Base-by-base conservation (phyloP, 1,140 invertebrate species). In the Geopemphigus sp. region DNA sequence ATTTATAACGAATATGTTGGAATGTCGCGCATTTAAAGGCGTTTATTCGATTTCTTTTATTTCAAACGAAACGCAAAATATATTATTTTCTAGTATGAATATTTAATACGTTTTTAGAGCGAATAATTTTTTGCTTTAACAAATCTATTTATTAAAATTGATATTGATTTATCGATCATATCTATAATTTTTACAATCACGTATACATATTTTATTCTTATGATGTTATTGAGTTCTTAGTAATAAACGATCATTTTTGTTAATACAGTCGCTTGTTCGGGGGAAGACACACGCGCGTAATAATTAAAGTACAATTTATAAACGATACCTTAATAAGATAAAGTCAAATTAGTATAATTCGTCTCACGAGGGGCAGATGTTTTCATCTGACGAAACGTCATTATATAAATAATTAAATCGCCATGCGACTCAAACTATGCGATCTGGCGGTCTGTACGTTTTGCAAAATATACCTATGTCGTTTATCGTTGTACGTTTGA, bases 311-410 rank as follows among this genome's bases (percentile, higher is more conserved):
- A 50, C 14, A 50, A 50, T 50, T 50, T 50, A 50, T 53, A 26
- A 70, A 2, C 53, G 15, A 47, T 45, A 68, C 8, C 19, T 70
- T 70, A 53, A 70, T 15, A 0, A 1, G 22, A 32, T 70, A 26
- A 32, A 70, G 47, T 50, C 66, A 53, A 70, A 70, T 70, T 19
- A 53, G 17, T 10, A 45, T 19, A 70, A 70, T 70, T 53, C 50
- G 22, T 4, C n/a, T 0, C 15, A 19, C 1, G 39, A 5, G 5
- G 24, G 12, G 15, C 5, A 45, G 17, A 50, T 19, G 17, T 70
- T 45, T 70, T 70, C 24, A 12, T 68, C 5, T 22, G 14, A 12
- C 22, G 24, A 29, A 53, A 29, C 17, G 14, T 26, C 19, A 63
- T 53, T 19, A 29, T 26, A 53, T 26, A 53, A 19, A 53, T 70